Evolutionary conservation across 92 coral and sea anemone species (phyloP).

Genomic region (Scolanthus callimorphus): DNA sequence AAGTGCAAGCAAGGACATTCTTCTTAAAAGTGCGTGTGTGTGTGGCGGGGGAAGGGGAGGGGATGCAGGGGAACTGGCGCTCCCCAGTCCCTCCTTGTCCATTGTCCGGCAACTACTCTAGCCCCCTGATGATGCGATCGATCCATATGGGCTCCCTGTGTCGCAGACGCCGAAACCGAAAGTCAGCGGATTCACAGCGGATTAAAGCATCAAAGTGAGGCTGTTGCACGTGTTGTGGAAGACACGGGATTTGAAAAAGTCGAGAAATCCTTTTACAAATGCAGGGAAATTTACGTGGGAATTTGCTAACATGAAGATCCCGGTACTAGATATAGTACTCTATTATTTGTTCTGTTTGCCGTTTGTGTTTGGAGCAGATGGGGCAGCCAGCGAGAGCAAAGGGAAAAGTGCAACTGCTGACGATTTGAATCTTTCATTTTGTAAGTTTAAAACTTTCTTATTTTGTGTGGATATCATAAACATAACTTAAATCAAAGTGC

Average conservation of each 20-base stretch:
- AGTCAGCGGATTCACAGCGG: not conserved
- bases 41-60: constrained; percentile 12
- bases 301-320: too few species aligned
- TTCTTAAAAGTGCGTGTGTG: too few species aligned
- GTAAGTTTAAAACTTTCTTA: not conserved
- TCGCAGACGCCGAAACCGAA: too few species aligned
- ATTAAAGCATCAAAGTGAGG: not conserved
- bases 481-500: not conserved
- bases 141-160: too few species aligned
- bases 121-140: too few species aligned
- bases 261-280: not conserved
- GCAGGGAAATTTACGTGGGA: too few species aligned
- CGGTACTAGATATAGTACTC: too few species aligned
- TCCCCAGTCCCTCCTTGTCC: not conserved
- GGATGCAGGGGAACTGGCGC: not conserved
- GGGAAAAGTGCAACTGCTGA: not conserved
- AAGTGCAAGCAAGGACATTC: too few species aligned
- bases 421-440: not conserved
- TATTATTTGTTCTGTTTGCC: too few species aligned
- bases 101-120: not conserved
- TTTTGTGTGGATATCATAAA: not conserved
- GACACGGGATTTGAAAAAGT: not conserved
- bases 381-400: too few species aligned
- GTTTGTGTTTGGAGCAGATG: too few species aligned
- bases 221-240: not conserved